Conservation (phyloP, 2,888 invertebrate genomes). For the Torymus texanus region DNA sequence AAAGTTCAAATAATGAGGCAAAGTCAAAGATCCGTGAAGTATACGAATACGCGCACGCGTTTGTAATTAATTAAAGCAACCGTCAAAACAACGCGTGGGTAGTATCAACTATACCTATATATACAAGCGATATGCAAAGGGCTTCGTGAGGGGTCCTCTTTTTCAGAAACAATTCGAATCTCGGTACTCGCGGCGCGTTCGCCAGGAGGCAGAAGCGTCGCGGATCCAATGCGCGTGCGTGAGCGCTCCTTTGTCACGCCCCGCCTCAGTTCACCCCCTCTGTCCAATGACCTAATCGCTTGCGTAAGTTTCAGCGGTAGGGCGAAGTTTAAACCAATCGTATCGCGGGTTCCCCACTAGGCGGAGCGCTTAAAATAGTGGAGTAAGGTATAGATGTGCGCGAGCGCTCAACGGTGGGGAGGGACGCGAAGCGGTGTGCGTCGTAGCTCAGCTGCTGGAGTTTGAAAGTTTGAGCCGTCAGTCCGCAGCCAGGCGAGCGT, state of each 20-base stretch:
- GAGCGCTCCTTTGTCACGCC: no score
- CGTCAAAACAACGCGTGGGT: constrained; percentile 34
- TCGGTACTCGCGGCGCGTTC: neutral
- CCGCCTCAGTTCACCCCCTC: no score
- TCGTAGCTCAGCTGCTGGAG: no score
- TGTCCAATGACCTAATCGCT: no score
- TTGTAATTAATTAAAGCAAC: constrained; percentile 45
- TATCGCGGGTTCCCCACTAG: neutral
- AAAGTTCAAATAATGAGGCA: no score
- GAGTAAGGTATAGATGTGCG: constrained; percentile 19
- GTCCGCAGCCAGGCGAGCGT: constrained; percentile 69
- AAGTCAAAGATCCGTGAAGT: constrained; percentile 5
- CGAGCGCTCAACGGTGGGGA: constrained; percentile 3
- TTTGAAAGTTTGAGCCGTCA: constrained; percentile 60
- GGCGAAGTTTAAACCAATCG: no score
- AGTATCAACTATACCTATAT: neutral
- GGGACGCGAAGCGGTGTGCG: constrained; percentile 41
- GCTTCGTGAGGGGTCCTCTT: no score
- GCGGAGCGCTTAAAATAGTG: neutral
- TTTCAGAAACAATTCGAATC: constrained; percentile 22
- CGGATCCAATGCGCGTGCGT: neutral
- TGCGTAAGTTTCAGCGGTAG: no score
- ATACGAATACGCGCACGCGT: neutral
- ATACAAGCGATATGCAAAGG: no score
- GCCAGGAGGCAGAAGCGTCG: constrained; percentile 5